Conservation (phyloP, 2,113 vertebrate genomes). For the Accipiter cooperii region DNA sequence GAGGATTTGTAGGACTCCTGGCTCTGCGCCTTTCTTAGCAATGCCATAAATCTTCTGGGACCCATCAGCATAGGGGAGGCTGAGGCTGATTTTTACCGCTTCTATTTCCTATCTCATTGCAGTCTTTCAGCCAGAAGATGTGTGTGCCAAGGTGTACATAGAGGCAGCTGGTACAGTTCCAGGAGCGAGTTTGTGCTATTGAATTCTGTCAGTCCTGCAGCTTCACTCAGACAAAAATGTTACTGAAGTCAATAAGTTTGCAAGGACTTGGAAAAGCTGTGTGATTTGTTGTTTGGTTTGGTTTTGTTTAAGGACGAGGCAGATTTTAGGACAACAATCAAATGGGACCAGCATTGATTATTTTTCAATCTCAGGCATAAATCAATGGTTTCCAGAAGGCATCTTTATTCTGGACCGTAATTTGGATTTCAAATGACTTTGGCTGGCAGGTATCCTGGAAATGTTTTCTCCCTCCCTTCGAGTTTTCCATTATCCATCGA, state of each 20-base stretch:
- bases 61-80: not conserved
- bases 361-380: too few species aligned
- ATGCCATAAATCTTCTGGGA: not conserved
- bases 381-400: too few species aligned
- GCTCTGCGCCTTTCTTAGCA: not conserved
- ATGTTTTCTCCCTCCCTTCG: too few species aligned
- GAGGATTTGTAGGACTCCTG: not conserved
- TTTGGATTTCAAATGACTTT: too few species aligned
- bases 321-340: not conserved
- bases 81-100: not conserved
- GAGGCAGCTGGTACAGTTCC: conserved; percentile 1
- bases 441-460: too few species aligned
- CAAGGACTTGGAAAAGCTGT: not conserved
- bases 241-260: not conserved
- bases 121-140: not conserved
- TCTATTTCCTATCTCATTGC: not conserved
- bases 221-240: not conserved
- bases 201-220: not conserved
- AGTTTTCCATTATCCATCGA: too few species aligned
- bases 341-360: not conserved
- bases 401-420: too few species aligned
- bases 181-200: not conserved
- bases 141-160: not conserved
- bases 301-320: not conserved
- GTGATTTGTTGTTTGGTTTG: not conserved